Evolutionary conservation across 2,797 vertebrate genomes (phyloP).

Genomic region (Brachymystax lenok): DNA sequence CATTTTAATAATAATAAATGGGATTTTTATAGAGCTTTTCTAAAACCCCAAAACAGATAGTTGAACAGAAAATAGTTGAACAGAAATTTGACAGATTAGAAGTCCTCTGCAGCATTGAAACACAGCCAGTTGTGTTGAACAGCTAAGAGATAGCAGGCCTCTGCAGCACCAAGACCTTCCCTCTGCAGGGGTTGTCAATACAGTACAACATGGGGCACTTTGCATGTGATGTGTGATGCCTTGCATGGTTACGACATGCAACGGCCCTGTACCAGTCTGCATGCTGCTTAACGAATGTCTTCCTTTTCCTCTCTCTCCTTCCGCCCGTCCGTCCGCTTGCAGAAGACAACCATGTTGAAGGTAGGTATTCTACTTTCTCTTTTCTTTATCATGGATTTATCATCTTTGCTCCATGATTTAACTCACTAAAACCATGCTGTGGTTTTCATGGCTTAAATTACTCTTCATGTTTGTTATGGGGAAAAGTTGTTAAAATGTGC

Average conservation of each 20-base stretch:
- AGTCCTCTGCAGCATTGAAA: not conserved
- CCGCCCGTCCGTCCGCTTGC: constrained; percentile 89
- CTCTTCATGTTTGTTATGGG: not conserved
- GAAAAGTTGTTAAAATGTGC: not conserved
- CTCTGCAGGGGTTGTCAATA: constrained; percentile 70
- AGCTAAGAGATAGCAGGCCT: constrained; percentile 11
- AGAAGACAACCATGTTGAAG: constrained; percentile 96
- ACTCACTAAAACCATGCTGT: not conserved
- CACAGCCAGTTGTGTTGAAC: not conserved
- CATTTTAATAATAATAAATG: not conserved
- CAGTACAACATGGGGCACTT: constrained; percentile 75
- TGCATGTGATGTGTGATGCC: constrained; percentile 95
- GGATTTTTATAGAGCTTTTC: not conserved
- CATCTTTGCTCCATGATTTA: constrained; percentile 48
- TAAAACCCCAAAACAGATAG: not conserved
- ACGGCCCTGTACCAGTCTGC: constrained; percentile 92
- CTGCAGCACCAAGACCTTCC: constrained; percentile 42
- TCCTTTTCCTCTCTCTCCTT: constrained; percentile 90
- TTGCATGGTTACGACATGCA: constrained; percentile 98
- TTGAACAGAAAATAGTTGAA: not conserved
- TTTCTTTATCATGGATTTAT: constrained; percentile 58
- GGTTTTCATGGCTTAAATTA: constrained; percentile 24
- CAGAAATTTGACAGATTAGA: not conserved
- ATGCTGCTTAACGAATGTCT: constrained; percentile 99
- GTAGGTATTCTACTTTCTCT: constrained; percentile 88